A percentile compares a stretch with the other conserved stretches of the same genome.
Conservation (phyloP, 2,797 vertebrate genomes). For the Phyllotis vaccarum region DNA sequence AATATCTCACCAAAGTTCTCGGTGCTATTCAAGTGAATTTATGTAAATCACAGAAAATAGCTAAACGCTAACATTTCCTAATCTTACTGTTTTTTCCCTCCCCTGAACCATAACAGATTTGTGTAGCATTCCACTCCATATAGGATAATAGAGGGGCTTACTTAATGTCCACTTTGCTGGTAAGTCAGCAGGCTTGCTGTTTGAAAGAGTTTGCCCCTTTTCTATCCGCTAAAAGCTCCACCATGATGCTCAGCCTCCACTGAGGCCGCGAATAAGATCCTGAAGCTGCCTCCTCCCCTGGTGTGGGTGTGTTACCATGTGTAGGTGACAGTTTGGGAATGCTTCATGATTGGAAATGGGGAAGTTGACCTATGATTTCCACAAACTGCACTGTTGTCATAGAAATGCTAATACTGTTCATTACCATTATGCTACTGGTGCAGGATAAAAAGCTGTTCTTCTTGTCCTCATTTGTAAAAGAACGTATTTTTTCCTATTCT, state of each 20-base stretch:
- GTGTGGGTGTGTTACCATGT: not conserved
- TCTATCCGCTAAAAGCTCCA: slow-evolving; percentile 18
- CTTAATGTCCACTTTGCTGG: slow-evolving; percentile 47
- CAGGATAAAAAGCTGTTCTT: not conserved
- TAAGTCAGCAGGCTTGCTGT: slow-evolving; percentile 52
- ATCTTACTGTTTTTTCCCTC: slow-evolving; percentile 8
- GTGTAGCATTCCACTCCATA: slow-evolving; percentile 40
- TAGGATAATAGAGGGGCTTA: slow-evolving; percentile 61
- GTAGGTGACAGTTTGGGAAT: not conserved
- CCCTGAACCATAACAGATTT: slow-evolving; percentile 46
- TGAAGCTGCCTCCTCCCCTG: not conserved
- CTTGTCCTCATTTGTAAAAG: slow-evolving; percentile 58
- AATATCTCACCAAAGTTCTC: slow-evolving; percentile 44
- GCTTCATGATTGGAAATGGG: slow-evolving; percentile 39
- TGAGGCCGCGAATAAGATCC: slow-evolving; percentile 57
- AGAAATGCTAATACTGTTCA: slow-evolving; percentile 49
- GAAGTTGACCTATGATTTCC: slow-evolving; percentile 38
- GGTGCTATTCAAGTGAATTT: slow-evolving; percentile 56
- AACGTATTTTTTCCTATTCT: not conserved
- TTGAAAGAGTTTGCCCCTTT: slow-evolving; percentile 22
- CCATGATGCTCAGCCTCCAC: slow-evolving; percentile 28
- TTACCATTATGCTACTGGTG: slow-evolving; percentile 19
- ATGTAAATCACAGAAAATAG: slow-evolving; percentile 62
- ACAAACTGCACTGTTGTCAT: not conserved
- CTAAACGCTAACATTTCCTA: slow-evolving; percentile 57